phyloP scores from a whole-genome alignment of 2,888 invertebrate species.

The Drosophila neutralis region DNA sequence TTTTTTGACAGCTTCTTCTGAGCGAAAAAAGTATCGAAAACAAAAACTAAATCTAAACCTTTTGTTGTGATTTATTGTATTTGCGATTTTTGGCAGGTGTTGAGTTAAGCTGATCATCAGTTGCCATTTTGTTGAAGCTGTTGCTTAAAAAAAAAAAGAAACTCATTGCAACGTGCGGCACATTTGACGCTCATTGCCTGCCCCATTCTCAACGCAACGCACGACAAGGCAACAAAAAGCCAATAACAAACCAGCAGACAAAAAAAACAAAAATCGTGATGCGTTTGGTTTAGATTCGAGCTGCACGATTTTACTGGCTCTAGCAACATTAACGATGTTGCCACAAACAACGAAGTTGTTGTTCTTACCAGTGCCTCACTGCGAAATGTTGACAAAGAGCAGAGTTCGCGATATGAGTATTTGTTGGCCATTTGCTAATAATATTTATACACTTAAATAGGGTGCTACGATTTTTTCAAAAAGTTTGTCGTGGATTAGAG shows the following conservation, averaged over 20 bases:
- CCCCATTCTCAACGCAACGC: slow-evolving; percentile 57
- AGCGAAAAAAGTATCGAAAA: slow-evolving; percentile 7
- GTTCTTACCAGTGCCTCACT: slow-evolving; percentile 27
- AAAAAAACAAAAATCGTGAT: slow-evolving; percentile 73
- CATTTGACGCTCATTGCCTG: slow-evolving; percentile 77
- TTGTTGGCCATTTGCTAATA: slow-evolving; percentile 55
- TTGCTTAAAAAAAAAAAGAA: slow-evolving; percentile 38
- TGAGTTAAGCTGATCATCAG: slow-evolving; percentile 48
- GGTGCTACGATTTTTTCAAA: not conserved
- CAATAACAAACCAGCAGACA: slow-evolving; percentile 39
- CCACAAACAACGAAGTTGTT: slow-evolving; percentile 40
- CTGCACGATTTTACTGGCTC: slow-evolving; percentile 77
- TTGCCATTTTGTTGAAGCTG: slow-evolving; percentile 21
- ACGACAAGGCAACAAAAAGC: slow-evolving; percentile 58
- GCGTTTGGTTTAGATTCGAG: slow-evolving; percentile 82
- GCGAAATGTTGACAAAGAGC: slow-evolving; percentile 61
- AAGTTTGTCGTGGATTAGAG: not conserved
- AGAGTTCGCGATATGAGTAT: slow-evolving; percentile 55
- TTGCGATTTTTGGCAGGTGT: slow-evolving; percentile 69
- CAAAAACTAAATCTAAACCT: slow-evolving; percentile 4
- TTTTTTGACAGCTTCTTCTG: slow-evolving; percentile 70
- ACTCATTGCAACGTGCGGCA: slow-evolving; percentile 76
- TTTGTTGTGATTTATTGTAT: slow-evolving; percentile 62
- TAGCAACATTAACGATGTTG: slow-evolving; percentile 65
- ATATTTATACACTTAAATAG: slow-evolving; percentile 42